Evolutionary conservation across 2,797 vertebrate species (phyloP), one percentile per base, ranked within the genome.

Genomic region (Menidia menidia): DNA sequence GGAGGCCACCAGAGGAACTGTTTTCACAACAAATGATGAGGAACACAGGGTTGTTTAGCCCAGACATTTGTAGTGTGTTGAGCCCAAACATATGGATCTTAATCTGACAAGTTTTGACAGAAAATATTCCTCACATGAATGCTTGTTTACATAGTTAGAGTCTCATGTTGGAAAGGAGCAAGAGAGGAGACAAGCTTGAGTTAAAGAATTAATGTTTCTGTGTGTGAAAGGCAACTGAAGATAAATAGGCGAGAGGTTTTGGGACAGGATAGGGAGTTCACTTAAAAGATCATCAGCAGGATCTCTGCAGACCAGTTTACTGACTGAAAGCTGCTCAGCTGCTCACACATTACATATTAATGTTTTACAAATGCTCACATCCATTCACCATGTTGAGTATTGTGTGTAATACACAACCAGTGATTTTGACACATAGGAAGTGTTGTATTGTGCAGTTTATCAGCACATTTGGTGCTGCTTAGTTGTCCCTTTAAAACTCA

Each of bases 11-110:
- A 87, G 92, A 92, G 92, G 93, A 91, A 93, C 88, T 95, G 94
- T 95, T 96, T 96, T 95, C 94, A 95, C 95, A 96, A 95, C 93
- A 96, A 95, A 95, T 94, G 95, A 96, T 92, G 93, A 93, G 93
- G 94, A 95, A 96, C 95, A 95, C 87, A 94, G 92, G 93, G 94
- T 95, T 95, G 93, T 95, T 95, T 93, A 93, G 92, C 90, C 91
- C 64, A 74, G 90, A 91, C 93, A 95, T 96, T 96, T 96, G 94
- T 95, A 94, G 94, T 94, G 93, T 91, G 90, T 90, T 94, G 92
- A 92, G 91, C 91, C 92, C 91, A 93, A 93, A 95, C 94, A 94
- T 90, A 91, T 67, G 80, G 92, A 92, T 84, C 89, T 87, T 81
- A 64, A 90, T 94, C 92, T 92, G 92, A 94, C 93, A 94, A 78